These are phyloP conservation scores for Xestobium rufovillosum DNA, from an alignment of 2,888 invertebrate genomes.

Conservation along the genomic window DNA sequence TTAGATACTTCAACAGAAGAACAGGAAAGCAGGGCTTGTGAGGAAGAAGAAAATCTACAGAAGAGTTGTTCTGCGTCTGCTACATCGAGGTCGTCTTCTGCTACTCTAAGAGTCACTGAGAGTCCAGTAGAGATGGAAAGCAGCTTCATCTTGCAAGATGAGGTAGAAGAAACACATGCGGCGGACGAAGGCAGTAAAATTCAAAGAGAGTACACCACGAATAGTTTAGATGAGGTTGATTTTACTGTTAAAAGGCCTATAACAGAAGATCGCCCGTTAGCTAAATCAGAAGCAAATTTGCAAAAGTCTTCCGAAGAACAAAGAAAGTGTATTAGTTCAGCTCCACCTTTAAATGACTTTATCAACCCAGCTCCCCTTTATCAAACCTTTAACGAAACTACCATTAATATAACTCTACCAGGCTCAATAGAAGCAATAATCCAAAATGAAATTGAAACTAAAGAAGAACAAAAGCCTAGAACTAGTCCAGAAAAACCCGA, in stretches of 20 bases:
- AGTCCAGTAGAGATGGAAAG: neutral
- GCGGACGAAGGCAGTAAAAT: conserved; percentile 10
- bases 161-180: conserved; percentile 13
- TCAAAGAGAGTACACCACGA: conserved; percentile 14
- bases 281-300: conserved; percentile 37
- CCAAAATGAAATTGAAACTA: conserved; percentile 16
- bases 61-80: neutral
- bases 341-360: conserved; percentile 33
- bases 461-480: neutral
- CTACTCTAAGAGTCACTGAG: neutral
- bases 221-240: conserved; percentile 21
- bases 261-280: conserved; percentile 26
- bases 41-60: neutral
- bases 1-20: neutral
- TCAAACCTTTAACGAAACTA: conserved; percentile 22
- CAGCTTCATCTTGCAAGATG: conserved; percentile 8
- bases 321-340: conserved; percentile 37
- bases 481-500: conserved; percentile 10
- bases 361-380: conserved; percentile 15
- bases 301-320: conserved; percentile 30
- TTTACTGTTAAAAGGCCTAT: conserved; percentile 18
- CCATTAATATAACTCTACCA: conserved; percentile 25
- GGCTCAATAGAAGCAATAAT: conserved; percentile 25
- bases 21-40: neutral
- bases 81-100: neutral